Conservation (phyloP, 2,113 vertebrate genomes). For the Crotalus helleri region DNA sequence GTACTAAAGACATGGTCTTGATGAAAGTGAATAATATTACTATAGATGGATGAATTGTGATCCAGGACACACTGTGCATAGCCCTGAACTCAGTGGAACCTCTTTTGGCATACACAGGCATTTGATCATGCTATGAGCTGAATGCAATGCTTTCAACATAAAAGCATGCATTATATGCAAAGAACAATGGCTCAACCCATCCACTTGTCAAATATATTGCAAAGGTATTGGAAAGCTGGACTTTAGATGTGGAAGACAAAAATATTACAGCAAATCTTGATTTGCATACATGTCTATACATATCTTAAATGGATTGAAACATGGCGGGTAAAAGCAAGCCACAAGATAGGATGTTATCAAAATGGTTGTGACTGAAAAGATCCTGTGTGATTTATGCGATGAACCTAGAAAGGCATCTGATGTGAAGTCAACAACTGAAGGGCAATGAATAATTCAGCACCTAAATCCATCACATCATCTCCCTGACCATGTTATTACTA, state of each 20-base stretch:
- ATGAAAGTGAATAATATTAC: background rate
- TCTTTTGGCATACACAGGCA: background rate
- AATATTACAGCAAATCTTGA: background rate
- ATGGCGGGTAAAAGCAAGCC: slow-evolving; percentile 38
- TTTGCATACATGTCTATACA: background rate
- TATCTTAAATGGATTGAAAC: slow-evolving; percentile 34
- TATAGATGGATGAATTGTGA: background rate
- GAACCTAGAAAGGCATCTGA: slow-evolving; percentile 63
- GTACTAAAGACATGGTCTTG: background rate
- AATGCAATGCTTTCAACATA: background rate
- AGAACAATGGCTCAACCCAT: background rate
- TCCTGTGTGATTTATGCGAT: slow-evolving; percentile 65
- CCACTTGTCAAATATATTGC: background rate
- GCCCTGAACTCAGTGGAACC: background rate
- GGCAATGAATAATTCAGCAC: slow-evolving; percentile 75
- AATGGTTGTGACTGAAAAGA: slow-evolving; percentile 63
- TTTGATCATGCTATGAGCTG: background rate
- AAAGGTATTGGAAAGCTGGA: background rate
- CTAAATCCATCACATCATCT: slow-evolving; percentile 65
- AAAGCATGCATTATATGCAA: background rate
- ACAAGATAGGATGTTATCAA: slow-evolving; percentile 54
- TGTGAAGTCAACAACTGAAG: slow-evolving; percentile 71
- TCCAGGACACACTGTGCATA: background rate
- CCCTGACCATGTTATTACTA: slow-evolving; percentile 66
- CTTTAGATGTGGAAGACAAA: background rate